Evolutionary conservation across 2,888 invertebrate species (phyloP).

Genomic region (Athalia circularis): DNA sequence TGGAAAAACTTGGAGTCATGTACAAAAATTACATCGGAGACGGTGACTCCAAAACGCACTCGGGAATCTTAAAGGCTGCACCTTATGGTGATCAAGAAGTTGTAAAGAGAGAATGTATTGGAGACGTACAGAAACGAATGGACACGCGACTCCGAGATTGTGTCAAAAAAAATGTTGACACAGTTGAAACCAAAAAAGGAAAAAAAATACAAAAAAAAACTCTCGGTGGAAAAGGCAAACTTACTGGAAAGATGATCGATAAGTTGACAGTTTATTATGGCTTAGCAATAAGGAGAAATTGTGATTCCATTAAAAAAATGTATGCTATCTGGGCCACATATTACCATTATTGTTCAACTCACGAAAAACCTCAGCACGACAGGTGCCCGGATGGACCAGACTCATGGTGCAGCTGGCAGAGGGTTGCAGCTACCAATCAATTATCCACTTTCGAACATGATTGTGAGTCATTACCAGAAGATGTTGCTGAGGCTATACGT

Average conservation of each 20-base stretch:
- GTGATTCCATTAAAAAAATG: too few relatives aligned
- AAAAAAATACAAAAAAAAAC: too few relatives aligned
- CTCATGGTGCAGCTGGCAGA: slow-evolving; percentile 45
- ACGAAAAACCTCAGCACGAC: too few relatives aligned
- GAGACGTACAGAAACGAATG: slow-evolving; percentile 54
- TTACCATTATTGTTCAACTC: too few relatives aligned
- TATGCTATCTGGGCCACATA: too few relatives aligned
- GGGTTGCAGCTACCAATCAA: slow-evolving; percentile 32
- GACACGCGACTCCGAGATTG: slow-evolving; percentile 51
- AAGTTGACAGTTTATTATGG: too few relatives aligned
- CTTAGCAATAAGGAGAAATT: too few relatives aligned
- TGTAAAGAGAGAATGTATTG: slow-evolving; percentile 53
- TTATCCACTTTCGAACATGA: slow-evolving; percentile 51
- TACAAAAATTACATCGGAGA: slow-evolving; percentile 56
- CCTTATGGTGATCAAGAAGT: slow-evolving; percentile 52
- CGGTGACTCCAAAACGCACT: slow-evolving; percentile 56
- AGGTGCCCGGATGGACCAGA: too few relatives aligned
- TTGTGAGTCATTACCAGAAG: slow-evolving; percentile 54
- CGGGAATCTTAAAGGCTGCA: slow-evolving; percentile 50
- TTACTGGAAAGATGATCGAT: too few relatives aligned
- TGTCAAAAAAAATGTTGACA: too few relatives aligned
- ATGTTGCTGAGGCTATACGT: slow-evolving; percentile 57
- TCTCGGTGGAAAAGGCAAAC: too few relatives aligned
- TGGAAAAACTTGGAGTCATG: slow-evolving; percentile 46
- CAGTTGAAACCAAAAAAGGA: too few relatives aligned